phyloP scores from a whole-genome alignment of 2,113 vertebrate species.

The Gasterosteus nipponicus region DNA sequence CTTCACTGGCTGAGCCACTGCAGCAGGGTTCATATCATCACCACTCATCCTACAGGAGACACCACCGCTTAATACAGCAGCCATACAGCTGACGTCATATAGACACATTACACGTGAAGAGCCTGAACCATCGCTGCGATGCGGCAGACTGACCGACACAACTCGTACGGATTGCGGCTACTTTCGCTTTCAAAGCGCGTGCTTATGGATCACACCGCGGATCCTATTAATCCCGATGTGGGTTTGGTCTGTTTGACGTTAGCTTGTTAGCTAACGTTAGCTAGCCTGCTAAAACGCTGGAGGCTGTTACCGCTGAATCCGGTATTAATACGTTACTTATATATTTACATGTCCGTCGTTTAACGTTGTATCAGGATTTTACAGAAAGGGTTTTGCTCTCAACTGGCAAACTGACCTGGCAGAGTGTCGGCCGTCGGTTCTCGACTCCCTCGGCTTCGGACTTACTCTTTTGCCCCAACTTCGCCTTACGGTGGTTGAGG shows the following conservation, averaged over 20 bases:
- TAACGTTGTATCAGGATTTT: background rate
- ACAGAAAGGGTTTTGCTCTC: background rate
- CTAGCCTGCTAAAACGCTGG: conserved; percentile 11
- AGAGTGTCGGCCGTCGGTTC: conserved; percentile 27
- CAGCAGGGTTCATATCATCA: conserved; percentile 89
- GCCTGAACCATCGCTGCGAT: conserved; percentile 26
- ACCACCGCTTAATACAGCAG: background rate
- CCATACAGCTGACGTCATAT: background rate
- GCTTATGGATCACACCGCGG: conserved; percentile 30
- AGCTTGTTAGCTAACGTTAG: conserved; percentile 48
- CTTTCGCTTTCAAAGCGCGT: conserved; percentile 36
- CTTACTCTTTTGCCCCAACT: conserved; percentile 13
- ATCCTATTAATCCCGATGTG: conserved; percentile 22
- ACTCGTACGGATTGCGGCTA: conserved; percentile 42
- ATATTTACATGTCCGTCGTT: background rate
- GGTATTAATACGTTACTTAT: background rate
- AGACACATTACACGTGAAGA: background rate
- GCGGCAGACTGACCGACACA: conserved; percentile 23
- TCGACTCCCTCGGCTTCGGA: conserved; percentile 16
- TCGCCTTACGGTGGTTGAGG: conserved; percentile 9
- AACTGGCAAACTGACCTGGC: conserved; percentile 43
- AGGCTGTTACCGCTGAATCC: conserved; percentile 15
- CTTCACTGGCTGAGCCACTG: conserved; percentile 85
- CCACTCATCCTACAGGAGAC: conserved; percentile 86
- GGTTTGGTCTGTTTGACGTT: conserved; percentile 26